Evolutionary conservation across 2,888 invertebrate species (phyloP), one percentile per base, ranked within the genome.

Genomic region (Suillia variegata): DNA sequence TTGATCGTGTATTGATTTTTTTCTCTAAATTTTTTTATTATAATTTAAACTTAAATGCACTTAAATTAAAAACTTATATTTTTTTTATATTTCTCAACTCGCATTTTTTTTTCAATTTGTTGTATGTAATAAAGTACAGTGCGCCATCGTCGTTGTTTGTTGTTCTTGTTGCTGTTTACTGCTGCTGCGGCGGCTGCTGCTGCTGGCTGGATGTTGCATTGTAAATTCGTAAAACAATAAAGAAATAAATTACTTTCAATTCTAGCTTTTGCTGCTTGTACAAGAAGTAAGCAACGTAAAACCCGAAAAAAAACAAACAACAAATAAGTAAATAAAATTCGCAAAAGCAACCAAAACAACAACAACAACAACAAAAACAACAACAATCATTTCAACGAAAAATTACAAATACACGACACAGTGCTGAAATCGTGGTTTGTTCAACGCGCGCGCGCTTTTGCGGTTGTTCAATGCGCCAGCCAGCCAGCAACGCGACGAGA

Each of bases 191-290:
- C 63, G 59, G 62, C 64, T 65, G 62, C 48, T 59, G 47, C 61
- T 58, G 63, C 61, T 62, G 69, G n/a, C 70, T 67, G 67, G 67
- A 72, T 73, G 73, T 72, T 72, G 72, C 72, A 72, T 72, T 72
- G 72, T 74, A 72, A 72, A 72, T 72, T 72, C 72, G 72, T 76
- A 77, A 80, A 78, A 80, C 80, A 80, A 80, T 80, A 80, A 80
- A 80, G 80, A 80, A 79, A 80, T 80, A 80, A 80, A 80, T 80
- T 79, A 80, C 79, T 80, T 79, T 76, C 77, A 76, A 65, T 66
- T 63, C 67, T 57, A 61, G 62, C 65, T 18, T 45, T 20, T 5
- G 45, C 45, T 60, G 62, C 65, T 18, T 45, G 4, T 5, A 20
- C 45, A 50, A n/a, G 24, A 48, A 48, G 20, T 3, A 48, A 48